Base-by-base conservation (phyloP, 2,888 invertebrate species). In the Drosophila bunnanda region DNA sequence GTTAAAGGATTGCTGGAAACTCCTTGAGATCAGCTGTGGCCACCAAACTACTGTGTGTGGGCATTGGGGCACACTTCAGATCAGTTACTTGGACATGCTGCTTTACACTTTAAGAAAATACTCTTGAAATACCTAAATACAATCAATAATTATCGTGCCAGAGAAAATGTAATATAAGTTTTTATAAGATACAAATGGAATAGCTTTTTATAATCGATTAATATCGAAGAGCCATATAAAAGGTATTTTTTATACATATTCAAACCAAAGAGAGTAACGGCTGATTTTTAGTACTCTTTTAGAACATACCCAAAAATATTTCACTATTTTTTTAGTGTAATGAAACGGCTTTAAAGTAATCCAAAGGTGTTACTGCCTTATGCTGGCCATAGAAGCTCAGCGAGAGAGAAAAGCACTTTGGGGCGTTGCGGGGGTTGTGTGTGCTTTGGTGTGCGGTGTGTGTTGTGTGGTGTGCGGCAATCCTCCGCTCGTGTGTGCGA, bases 361-460 rank as follows among this genome's bases (percentile, higher is more conserved):
- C 32, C 60, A 54, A 62, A 84, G 80, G 88, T 88, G 82, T 82
- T 88, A 73, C 55, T 65, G 74, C 39, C 59, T 60, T 56, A 13
- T 39, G 15, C 36, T 53, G 54, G 57, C 74, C 67, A 67, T 83
- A 82, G 88, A 83, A 88, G 88, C 88, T 83, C 73, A 76, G 68
- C 65, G 76, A 76, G 61, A 76, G 84, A 78, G 78, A 78, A 82
- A 86, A 86, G 87, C 81, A 82, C 83, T 82, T 80, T 69, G 58
- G 50, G 53, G 54, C 62, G 59, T 72, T 88, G 83, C 88, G 83
- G 88, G 83, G 83, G 83, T 60, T 80, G 80, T 39, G 71, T 60
- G 60, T 54, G 60, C 39, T 25, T 48, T 28, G 36, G 48, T 52
- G 20, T 50, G 36, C 32, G 25, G 32, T 12, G 32, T 59, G 30